Percentiles rank a stretch among this genome's conserved stretches.
Evolutionary conservation across 2,888 invertebrate genomes (phyloP).

Genomic region (Dioctria linearis): DNA sequence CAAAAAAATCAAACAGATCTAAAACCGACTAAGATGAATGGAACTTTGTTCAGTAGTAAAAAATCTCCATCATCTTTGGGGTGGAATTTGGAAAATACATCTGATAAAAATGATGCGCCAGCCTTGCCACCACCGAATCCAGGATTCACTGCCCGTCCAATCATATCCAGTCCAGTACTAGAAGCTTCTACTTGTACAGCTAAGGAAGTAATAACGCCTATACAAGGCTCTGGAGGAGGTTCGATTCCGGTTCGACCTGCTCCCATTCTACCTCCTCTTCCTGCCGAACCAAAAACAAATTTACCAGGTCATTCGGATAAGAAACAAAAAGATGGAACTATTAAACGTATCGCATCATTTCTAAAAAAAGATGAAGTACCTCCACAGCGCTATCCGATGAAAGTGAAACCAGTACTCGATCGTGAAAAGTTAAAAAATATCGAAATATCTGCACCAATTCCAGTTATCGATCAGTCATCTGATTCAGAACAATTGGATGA

Average conservation of each 20-base stretch:
- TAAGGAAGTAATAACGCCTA: conserved; percentile 79
- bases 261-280: conserved; percentile 73
- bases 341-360: conserved; percentile 84
- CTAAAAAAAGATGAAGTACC: conserved; percentile 75
- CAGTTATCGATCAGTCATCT: conserved; percentile 75
- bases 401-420: conserved; percentile 78
- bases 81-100: neutral
- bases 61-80: conserved; percentile 59
- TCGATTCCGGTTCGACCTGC: conserved; percentile 76
- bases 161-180: conserved; percentile 86
- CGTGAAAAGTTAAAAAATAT: conserved; percentile 81
- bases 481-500: conserved; percentile 72
- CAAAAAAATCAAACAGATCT: conserved; percentile 56
- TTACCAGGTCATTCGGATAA: conserved; percentile 64
- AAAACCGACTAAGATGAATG: conserved; percentile 61
- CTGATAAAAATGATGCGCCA: conserved; percentile 66
- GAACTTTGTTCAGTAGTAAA: conserved; percentile 60
- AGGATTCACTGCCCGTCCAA: conserved; percentile 77
- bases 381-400: conserved; percentile 75
- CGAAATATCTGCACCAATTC: conserved; percentile 88
- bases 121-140: conserved; percentile 78
- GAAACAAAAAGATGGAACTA: conserved; percentile 75
- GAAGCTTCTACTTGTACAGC: conserved; percentile 87
- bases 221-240: conserved; percentile 73
- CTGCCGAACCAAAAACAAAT: conserved; percentile 66